A percentile compares a stretch with the other conserved stretches of the same genome.
phyloP scores from a whole-genome alignment of 1,140 invertebrate genomes.

The Drosophila biarmipes region DNA sequence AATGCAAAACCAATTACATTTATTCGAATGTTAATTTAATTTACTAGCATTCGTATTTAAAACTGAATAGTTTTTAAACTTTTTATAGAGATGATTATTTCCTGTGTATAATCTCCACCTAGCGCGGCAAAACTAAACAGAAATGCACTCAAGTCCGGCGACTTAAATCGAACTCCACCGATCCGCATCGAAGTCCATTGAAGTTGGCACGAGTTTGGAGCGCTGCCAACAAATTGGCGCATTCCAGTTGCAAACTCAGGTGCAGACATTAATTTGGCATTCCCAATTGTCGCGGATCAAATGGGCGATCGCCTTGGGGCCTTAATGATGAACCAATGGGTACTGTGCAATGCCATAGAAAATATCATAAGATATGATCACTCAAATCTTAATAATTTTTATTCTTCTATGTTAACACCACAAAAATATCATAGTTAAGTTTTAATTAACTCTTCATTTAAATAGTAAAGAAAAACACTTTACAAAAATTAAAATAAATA shows the following conservation, averaged over 20 bases:
- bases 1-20: no score
- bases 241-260: slow-evolving; percentile 44
- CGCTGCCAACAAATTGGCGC: slow-evolving; percentile 34
- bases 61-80: not conserved
- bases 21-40: no score
- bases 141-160: not conserved
- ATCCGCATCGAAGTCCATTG: slow-evolving; percentile 3
- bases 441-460: no score
- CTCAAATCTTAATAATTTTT: not conserved
- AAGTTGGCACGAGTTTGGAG: slow-evolving; percentile 31
- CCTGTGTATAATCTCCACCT: not conserved
- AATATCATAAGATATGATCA: not conserved
- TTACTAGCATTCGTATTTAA: not conserved
- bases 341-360: not conserved
- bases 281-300: slow-evolving; percentile 39
- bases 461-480: no score
- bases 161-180: slow-evolving; percentile 1
- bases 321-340: not conserved
- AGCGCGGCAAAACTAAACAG: slow-evolving; percentile 2
- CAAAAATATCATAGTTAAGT: no score
- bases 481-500: no score
- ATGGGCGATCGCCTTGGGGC: slow-evolving; percentile 11
- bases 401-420: no score
- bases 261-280: slow-evolving; percentile 62
- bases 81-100: not conserved